These are phyloP conservation scores for Ceratothoa steindachneri DNA, from an alignment of 2,888 invertebrate species.

Conservation along the genomic window DNA sequence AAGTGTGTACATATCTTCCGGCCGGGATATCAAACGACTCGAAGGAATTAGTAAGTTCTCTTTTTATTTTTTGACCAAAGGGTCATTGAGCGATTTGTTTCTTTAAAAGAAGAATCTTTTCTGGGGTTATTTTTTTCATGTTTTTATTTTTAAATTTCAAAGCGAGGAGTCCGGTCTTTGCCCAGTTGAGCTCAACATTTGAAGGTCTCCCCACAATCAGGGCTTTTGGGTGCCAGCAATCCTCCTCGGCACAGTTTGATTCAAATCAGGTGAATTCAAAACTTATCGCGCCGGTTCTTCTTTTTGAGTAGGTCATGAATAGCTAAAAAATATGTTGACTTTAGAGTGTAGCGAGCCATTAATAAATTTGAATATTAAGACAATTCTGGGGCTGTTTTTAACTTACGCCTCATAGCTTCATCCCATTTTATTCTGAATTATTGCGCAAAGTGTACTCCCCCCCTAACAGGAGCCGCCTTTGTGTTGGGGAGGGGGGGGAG, in stretches of 20 bases:
- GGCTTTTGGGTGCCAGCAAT: slow-evolving; percentile 75
- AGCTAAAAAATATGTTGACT: not conserved
- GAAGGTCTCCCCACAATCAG: slow-evolving; percentile 87
- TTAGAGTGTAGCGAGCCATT: not conserved
- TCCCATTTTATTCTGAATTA: too few relatives aligned
- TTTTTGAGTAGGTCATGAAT: not conserved
- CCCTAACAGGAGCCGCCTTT: too few relatives aligned
- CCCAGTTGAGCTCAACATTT: slow-evolving; percentile 80
- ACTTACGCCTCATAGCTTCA: too few relatives aligned
- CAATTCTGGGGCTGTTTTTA: slow-evolving; percentile 69
- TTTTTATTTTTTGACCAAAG: too few relatives aligned
- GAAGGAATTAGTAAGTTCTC: slow-evolving; percentile 56
- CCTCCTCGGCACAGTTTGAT: slow-evolving; percentile 59
- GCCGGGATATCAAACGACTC: slow-evolving; percentile 56
- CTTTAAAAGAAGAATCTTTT: too few relatives aligned
- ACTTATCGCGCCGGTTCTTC: not conserved
- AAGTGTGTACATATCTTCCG: slow-evolving; percentile 54
- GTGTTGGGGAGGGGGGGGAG: too few relatives aligned
- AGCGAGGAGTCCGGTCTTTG: slow-evolving; percentile 71
- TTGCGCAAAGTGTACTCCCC: too few relatives aligned
- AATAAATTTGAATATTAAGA: slow-evolving; percentile 48
- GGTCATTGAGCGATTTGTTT: too few relatives aligned
- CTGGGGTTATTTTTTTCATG: too few relatives aligned
- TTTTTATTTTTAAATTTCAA: not conserved
- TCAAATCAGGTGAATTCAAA: slow-evolving; percentile 52